These are phyloP conservation scores for Branchipolynoe longqiensis DNA, from an alignment of 2,888 invertebrate genomes.

Conservation along the genomic window DNA sequence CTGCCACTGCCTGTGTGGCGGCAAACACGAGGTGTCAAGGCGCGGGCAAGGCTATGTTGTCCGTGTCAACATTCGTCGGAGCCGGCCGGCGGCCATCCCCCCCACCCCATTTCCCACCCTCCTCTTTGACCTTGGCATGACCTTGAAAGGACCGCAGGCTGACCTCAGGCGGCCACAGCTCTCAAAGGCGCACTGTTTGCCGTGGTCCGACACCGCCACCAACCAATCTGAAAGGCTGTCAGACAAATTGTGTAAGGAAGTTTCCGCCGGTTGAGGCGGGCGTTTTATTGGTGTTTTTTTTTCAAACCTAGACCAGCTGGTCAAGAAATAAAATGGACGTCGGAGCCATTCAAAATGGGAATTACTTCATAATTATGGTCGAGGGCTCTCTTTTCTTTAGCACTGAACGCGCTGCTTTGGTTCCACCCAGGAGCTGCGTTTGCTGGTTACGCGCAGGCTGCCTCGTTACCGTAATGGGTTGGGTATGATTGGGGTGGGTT, in stretches of 20 bases:
- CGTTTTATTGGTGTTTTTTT: too few species aligned
- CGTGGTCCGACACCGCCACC: neutral
- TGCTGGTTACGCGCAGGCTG: too few species aligned
- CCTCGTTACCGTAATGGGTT: constrained; percentile 26
- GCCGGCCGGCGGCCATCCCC: neutral
- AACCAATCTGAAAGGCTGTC: neutral
- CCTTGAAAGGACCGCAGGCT: neutral
- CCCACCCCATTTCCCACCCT: too few species aligned
- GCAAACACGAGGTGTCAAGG: constrained; percentile 39
- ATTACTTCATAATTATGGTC: constrained; percentile 11
- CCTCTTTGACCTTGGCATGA: constrained; percentile 10
- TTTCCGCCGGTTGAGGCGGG: neutral
- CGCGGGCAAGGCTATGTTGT: neutral
- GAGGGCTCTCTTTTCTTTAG: constrained; percentile 15
- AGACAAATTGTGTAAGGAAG: constrained; percentile 31
- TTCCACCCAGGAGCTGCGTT: too few species aligned
- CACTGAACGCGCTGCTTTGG: neutral
- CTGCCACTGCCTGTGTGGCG: neutral
- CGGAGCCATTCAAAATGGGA: constrained; percentile 4
- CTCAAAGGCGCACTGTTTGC: neutral
- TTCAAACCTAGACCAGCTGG: neutral
- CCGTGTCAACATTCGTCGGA: constrained; percentile 27
- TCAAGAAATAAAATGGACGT: neutral
- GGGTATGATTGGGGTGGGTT: too few species aligned
- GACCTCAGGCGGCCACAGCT: neutral